Conservation (phyloP, 2,113 vertebrate species). For the Scartelaos histophorus region DNA sequence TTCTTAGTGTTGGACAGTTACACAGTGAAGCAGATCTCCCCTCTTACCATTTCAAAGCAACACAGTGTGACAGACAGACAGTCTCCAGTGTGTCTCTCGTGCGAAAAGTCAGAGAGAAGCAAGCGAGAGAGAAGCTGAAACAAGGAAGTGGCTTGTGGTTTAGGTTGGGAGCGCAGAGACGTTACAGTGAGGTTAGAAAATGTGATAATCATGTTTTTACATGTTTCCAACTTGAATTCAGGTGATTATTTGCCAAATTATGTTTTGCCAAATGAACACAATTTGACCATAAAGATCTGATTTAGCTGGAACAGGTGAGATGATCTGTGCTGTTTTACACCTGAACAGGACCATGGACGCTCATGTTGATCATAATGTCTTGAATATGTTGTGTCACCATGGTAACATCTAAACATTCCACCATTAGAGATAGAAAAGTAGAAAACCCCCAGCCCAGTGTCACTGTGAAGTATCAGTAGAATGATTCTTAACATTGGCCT, state of each 20-base stretch:
- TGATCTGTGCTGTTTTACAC: too few relatives aligned
- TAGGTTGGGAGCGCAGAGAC: not conserved
- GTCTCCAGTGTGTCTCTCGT: conserved; percentile 1
- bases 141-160: conserved; percentile 34
- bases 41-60: conserved; percentile 25
- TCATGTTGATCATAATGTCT: too few relatives aligned
- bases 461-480: too few relatives aligned
- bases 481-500: not conserved
- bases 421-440: too few relatives aligned
- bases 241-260: not conserved
- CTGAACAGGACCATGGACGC: too few relatives aligned
- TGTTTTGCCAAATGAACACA: too few relatives aligned
- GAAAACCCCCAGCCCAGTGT: too few relatives aligned
- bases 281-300: too few relatives aligned
- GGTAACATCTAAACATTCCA: too few relatives aligned
- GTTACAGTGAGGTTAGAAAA: not conserved
- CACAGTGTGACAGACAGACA: conserved; percentile 12
- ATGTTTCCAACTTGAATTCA: not conserved
- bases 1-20: conserved; percentile 18
- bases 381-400: too few relatives aligned
- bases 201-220: not conserved
- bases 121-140: not conserved
- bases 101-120: conserved; percentile 3
- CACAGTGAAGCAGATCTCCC: conserved; percentile 14
- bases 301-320: too few relatives aligned